Percentiles rank a stretch among this genome's conserved stretches.
Evolutionary conservation across 2,797 vertebrate genomes (phyloP).

Genomic region (Apogon hyalosoma): DNA sequence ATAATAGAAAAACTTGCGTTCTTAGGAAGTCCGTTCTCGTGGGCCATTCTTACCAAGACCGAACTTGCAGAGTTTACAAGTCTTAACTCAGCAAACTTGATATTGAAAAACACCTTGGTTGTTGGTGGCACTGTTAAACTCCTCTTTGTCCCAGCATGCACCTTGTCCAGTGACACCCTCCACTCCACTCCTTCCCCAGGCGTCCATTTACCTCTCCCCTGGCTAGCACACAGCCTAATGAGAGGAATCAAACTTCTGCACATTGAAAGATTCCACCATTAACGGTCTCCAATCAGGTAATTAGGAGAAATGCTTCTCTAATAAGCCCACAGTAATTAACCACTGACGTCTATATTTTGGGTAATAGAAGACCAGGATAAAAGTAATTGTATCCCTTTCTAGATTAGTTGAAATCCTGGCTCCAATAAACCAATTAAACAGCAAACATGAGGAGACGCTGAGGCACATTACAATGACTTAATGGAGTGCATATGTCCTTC

Average conservation of each 20-base stretch:
- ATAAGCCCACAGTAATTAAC: conserved; percentile 76
- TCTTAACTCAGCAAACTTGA: too few species aligned
- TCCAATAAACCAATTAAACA: conserved; percentile 75
- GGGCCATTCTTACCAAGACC: too few species aligned
- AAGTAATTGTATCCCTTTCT: conserved; percentile 73
- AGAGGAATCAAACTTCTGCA: conserved; percentile 64
- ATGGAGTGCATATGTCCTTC: conserved; percentile 66
- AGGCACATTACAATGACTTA: conserved; percentile 69
- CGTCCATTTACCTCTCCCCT: conserved; percentile 1
- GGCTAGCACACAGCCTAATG: conserved; percentile 53
- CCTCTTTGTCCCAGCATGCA: neutral
- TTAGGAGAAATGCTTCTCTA: conserved; percentile 77
- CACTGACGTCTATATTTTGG: conserved; percentile 75
- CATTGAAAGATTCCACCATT: conserved; percentile 67
- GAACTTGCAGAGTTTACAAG: too few species aligned
- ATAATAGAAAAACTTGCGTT: too few species aligned
- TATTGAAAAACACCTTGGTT: neutral
- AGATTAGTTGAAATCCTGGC: conserved; percentile 68
- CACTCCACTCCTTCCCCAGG: neutral
- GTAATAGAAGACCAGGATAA: conserved; percentile 64
- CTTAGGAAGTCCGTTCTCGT: too few species aligned
- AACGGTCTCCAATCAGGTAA: conserved; percentile 74
- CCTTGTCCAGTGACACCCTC: neutral
- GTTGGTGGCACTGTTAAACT: neutral
- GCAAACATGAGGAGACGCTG: conserved; percentile 70